Base-by-base conservation (phyloP, 2,113 vertebrate species). In the Caracal caracal region DNA sequence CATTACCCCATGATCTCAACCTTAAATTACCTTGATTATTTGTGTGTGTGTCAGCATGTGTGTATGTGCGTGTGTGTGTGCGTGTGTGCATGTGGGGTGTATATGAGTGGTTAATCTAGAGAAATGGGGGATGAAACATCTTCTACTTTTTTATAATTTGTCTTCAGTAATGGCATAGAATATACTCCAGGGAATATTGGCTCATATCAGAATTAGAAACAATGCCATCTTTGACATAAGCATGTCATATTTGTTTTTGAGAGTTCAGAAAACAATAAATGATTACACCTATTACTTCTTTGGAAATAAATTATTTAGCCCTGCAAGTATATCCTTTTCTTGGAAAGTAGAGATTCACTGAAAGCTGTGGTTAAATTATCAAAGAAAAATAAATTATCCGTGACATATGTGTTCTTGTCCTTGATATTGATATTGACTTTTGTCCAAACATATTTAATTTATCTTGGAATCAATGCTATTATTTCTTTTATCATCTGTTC, bases 401-500 rank as follows among this genome's bases (percentile, higher is more conserved):
- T 89, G 90, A 80, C 82, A 86, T 89, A 89, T 24, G 49, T 79
- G 53, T 73, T 79, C 87, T 70, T 89, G 61, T 80, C 84, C 51
- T 91, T 96, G 71, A 89, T 94, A 85, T 51, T 94, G 53, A 70
- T 75, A 93, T 59, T 95, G 86, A 94, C 78, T 92, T 95, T 95
- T 73, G 30, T 95, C 79, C 73, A 94, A 75, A 70, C 40, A 73
- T 82, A 95, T 93, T 96, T 89, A 91, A 75, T 93, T 87, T 91
- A 85, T 71, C 51, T 97, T 94, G 20, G 88, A 95, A 86, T 93
- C 85, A 88, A 75, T 70, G 40, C n/a, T 84, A 5, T 75, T 79
- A 40, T 92, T 97, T 95, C 59, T 88, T 93, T 93, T 84, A 96
- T 95, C 33, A 43, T 95, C 35, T 66, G 56, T 92, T 96, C 94